These are phyloP conservation scores for Calameuta filiformis DNA, from an alignment of 2,888 invertebrate species.

Conservation along the genomic window DNA sequence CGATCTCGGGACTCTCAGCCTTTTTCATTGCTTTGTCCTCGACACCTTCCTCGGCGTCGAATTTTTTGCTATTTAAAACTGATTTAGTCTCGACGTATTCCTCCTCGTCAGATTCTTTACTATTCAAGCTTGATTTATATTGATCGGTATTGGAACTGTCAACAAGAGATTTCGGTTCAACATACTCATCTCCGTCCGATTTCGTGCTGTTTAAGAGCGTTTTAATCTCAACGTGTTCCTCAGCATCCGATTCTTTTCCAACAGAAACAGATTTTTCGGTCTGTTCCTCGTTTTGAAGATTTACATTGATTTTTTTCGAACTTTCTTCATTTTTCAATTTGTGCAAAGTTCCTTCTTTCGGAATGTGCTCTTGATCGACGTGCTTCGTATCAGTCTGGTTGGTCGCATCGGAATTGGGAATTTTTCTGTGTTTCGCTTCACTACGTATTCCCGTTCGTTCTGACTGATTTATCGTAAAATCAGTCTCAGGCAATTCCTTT, in stretches of 20 bases:
- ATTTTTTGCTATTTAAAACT: background rate
- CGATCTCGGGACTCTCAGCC: background rate
- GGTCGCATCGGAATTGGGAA: conserved; percentile 9
- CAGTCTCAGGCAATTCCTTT: no score
- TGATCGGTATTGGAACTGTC: background rate
- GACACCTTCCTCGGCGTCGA: background rate
- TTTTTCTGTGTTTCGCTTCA: conserved; percentile 18
- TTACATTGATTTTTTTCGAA: background rate
- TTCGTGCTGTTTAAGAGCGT: background rate
- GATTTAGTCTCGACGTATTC: background rate
- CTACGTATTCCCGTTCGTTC: conserved; percentile 11
- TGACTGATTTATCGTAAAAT: no score
- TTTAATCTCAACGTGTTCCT: background rate
- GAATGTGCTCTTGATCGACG: no score
- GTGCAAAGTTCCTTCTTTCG: no score
- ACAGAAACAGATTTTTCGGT: background rate
- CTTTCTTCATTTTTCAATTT: background rate
- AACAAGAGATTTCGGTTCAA: no score
- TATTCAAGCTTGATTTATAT: background rate
- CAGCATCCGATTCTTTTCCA: background rate
- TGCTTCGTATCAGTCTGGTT: no score
- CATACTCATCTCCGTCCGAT: background rate
- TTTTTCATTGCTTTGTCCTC: background rate
- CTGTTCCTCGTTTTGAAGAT: background rate
- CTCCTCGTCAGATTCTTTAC: background rate